Percentiles rank a stretch among this genome's conserved stretches.
These are phyloP conservation scores for Rhizomys pruinosus DNA, from an alignment of 2,113 vertebrate species.

Conservation along the genomic window DNA sequence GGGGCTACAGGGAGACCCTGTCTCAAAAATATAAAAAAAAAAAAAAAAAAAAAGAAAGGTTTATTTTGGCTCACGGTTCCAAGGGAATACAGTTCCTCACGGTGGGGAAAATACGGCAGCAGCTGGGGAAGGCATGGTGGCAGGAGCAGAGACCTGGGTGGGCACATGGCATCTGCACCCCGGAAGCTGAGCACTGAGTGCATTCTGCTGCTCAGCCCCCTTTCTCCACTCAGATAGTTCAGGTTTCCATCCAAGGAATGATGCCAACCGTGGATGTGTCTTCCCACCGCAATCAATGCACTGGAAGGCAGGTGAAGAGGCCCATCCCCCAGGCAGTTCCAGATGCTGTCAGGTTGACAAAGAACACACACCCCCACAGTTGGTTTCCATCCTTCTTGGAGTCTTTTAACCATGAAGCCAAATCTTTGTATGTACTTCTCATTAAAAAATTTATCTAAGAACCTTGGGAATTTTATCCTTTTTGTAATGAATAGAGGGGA, in stretches of 20 bases:
- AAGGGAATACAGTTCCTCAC: too few relatives aligned
- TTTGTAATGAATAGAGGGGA: neutral
- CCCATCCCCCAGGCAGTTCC: neutral
- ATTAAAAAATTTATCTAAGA: conserved; percentile 51
- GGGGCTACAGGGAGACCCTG: too few relatives aligned
- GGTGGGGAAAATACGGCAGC: neutral
- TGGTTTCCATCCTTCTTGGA: neutral
- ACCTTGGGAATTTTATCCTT: neutral
- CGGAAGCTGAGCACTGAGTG: too few relatives aligned
- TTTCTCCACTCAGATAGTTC: neutral
- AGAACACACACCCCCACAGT: neutral
- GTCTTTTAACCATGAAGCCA: neutral
- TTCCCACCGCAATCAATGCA: neutral
- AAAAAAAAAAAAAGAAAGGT: too few relatives aligned
- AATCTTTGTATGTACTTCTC: conserved; percentile 15
- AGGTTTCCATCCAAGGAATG: neutral
- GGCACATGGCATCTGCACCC: too few relatives aligned
- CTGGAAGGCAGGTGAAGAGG: neutral
- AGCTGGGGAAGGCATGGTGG: too few relatives aligned
- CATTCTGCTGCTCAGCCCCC: neutral
- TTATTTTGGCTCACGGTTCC: too few relatives aligned
- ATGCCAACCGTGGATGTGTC: neutral
- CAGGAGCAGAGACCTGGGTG: neutral
- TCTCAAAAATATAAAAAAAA: too few relatives aligned
- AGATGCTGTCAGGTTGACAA: neutral